Conservation (phyloP, 2,113 vertebrate genomes). For the Laticauda colubrina region DNA sequence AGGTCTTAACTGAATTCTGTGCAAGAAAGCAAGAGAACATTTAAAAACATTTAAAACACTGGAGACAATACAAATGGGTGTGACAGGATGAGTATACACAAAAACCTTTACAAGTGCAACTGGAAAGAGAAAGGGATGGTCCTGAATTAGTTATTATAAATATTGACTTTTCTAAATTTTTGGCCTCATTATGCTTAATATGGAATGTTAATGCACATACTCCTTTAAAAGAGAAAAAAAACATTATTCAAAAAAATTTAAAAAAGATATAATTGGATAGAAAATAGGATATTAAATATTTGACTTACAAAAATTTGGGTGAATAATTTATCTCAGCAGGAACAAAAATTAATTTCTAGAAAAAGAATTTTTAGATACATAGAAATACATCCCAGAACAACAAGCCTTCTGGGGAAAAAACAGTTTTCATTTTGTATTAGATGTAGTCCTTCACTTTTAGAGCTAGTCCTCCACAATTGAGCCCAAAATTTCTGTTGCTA, state of each 20-base stretch:
- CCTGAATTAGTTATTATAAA: neutral
- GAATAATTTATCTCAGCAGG: neutral
- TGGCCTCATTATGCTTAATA: neutral
- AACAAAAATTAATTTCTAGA: neutral
- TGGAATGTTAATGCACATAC: neutral
- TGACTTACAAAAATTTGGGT: neutral
- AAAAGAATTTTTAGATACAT: neutral
- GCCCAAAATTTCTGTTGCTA: too few relatives aligned
- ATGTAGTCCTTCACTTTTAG: too few relatives aligned
- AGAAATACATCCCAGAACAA: neutral
- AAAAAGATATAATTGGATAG: neutral
- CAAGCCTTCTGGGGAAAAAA: neutral
- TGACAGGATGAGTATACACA: neutral
- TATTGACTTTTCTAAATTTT: neutral
- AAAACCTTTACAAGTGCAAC: neutral
- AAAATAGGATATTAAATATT: neutral
- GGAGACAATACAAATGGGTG: neutral
- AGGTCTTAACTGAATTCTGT: neutral
- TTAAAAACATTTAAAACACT: neutral
- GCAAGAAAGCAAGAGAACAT: neutral
- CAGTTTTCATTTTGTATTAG: neutral
- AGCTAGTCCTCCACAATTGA: too few relatives aligned
- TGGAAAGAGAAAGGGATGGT: neutral
- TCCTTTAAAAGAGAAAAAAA: neutral
- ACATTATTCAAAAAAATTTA: neutral